These are phyloP conservation scores for Hydrolagus colliei DNA, from an alignment of 2,797 vertebrate genomes.

Conservation along the genomic window DNA sequence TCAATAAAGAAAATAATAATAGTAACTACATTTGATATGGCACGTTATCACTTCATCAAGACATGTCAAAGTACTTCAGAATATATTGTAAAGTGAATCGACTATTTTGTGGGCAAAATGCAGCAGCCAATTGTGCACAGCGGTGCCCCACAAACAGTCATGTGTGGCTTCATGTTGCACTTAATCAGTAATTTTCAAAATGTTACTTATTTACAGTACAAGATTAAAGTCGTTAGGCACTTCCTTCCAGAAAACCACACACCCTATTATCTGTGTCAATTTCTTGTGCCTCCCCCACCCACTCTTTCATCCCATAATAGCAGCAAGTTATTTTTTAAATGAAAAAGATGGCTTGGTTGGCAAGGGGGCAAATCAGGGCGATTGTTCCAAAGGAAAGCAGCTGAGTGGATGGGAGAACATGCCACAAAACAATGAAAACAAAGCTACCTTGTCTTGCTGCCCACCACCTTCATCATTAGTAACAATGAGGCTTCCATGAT, in stretches of 20 bases:
- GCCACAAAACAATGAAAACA: no score
- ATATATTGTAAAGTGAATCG: not conserved
- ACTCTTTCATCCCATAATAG: not conserved
- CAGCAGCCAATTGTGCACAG: not conserved
- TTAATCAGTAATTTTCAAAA: no score
- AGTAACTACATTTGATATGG: not conserved
- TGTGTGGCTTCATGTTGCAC: not conserved
- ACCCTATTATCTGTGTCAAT: not conserved
- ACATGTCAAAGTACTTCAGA: not conserved
- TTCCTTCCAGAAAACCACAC: no score
- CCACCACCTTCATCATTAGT: constrained; percentile 17
- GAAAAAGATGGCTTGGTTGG: no score
- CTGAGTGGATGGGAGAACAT: not conserved
- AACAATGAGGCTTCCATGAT: not conserved
- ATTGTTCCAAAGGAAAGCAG: no score
- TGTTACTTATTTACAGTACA: not conserved
- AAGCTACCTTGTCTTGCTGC: constrained; percentile 19
- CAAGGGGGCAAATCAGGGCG: not conserved
- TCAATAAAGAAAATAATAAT: not conserved
- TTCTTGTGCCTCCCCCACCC: not conserved
- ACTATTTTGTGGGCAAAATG: not conserved
- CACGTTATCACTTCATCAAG: not conserved
- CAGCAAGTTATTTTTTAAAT: not conserved
- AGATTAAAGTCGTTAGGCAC: no score
- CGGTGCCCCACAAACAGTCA: not conserved